These are phyloP conservation scores for Sitobion miscanthi DNA, from an alignment of 1,140 invertebrate species.

Conservation along the genomic window DNA sequence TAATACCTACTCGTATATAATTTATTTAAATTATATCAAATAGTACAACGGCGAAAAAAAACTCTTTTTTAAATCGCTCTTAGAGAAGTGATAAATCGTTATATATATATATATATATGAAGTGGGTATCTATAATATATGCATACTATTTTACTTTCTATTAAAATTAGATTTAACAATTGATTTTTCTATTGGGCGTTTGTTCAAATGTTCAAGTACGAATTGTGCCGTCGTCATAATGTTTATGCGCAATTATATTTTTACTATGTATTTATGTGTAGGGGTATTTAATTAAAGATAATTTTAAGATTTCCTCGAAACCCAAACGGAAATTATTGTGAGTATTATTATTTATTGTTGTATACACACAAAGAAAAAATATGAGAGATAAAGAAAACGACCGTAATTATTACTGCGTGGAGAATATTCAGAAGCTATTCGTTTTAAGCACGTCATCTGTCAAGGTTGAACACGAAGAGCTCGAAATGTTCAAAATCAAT, in stretches of 20 bases:
- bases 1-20: neutral
- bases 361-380: neutral
- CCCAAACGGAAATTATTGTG: neutral
- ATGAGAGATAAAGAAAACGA: neutral
- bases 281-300: neutral
- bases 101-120: neutral
- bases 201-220: neutral
- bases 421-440: neutral
- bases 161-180: neutral
- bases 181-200: neutral
- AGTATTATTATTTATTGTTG: neutral
- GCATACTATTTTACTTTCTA: neutral
- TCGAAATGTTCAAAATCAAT: conserved; percentile 10
- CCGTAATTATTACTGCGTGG: neutral
- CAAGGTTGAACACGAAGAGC: conserved; percentile 13
- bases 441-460: neutral
- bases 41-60: neutral
- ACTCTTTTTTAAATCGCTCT: neutral
- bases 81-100: neutral
- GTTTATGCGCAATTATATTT: neutral
- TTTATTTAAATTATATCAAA: conserved; percentile 24
- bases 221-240: neutral
- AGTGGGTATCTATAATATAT: neutral
- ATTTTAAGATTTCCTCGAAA: neutral
- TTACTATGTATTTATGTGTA: neutral